Conservation (phyloP, 2,888 invertebrate species). For the Aplocera efformata region DNA sequence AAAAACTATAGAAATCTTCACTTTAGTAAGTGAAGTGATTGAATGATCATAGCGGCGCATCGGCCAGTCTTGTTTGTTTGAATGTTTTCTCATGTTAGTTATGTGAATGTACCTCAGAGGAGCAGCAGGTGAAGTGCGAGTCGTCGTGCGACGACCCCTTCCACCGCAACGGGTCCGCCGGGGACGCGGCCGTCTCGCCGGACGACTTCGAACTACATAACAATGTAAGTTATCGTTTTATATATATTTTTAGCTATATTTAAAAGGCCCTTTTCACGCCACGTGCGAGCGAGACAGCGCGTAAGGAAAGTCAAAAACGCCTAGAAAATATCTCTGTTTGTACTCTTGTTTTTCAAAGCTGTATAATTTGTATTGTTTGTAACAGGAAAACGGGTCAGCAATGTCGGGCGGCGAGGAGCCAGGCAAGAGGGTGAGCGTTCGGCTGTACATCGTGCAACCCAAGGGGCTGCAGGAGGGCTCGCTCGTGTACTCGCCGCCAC, state of each 20-base stretch:
- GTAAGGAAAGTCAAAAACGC: too few relatives aligned
- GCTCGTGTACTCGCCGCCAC: conserved; percentile 82
- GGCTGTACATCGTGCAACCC: conserved; percentile 90
- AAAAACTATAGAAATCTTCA: too few relatives aligned
- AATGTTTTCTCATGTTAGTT: too few relatives aligned
- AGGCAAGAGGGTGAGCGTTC: conserved; percentile 45
- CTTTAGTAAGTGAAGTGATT: too few relatives aligned
- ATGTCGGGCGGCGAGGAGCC: conserved; percentile 22
- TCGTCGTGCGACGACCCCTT: conserved; percentile 69
- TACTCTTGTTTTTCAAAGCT: too few relatives aligned
- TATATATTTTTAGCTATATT: too few relatives aligned
- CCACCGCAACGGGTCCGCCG: conserved; percentile 59
- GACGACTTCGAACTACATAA: conserved; percentile 57
- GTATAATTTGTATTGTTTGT: neutral
- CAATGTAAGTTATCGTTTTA: conserved; percentile 36
- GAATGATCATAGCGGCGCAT: too few relatives aligned
- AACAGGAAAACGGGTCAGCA: conserved; percentile 33
- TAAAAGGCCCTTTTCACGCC: too few relatives aligned
- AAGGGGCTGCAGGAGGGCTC: conserved; percentile 93
- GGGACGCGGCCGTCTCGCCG: conserved; percentile 49
- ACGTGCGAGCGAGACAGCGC: too few relatives aligned
- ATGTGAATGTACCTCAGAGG: conserved; percentile 42
- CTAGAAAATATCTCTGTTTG: too few relatives aligned
- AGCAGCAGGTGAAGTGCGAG: conserved; percentile 60
- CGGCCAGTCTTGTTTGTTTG: too few relatives aligned